Base-by-base conservation (phyloP, 2,113 vertebrate genomes). In the Bombycilla garrulus region DNA sequence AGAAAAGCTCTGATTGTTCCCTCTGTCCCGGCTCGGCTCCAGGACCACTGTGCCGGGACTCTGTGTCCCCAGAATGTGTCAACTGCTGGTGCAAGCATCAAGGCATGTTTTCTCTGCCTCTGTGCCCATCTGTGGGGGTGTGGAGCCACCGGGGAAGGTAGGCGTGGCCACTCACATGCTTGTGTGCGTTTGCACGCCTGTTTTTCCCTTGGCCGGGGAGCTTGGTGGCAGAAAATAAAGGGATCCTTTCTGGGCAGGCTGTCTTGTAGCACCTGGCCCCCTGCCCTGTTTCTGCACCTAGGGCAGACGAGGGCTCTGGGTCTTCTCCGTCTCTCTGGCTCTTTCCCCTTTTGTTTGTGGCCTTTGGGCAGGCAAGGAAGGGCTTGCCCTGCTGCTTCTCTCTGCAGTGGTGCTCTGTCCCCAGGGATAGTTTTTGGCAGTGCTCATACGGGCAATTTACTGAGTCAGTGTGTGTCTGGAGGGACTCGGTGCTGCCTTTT, bases 1-100 rank as follows among this genome's bases (percentile, higher is more conserved):
- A 92, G 60, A 95, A 96, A 94, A 94, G 86, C 88, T 95, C 54
- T 2, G 6, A 86, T 95, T 97, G 94, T 96, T 95, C 91, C 38
- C 33, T 93, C 90, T 70, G 25, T 61, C 86, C 44, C 8, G 21
- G 71, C 85, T 87, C 0, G 0, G 65, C 48, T 94, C 87, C 92
- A 74, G 65, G 54, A 60, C 25, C 62, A 29, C 60, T 89, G 53
- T 31, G 33, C 78, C 0, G 3, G 87, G 78, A 94, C 95, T 90
- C 50, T 54, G 45, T 18, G 95, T 96, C 81, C 81, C 67, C 7
- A 4, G 71, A 71, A 85, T 76, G 45, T 80, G 93, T 92, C 93
- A 95, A 95, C 70, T 1, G 2, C 65, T 4, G 2, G 65, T 84
- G 78, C 58, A 64, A 65, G 45, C 57, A 57, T 19, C 53, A 74